A percentile compares a stretch with the other conserved stretches of the same genome.
These are phyloP conservation scores for Aethes cnicana DNA, from an alignment of 2,888 invertebrate genomes.

Conservation along the genomic window DNA sequence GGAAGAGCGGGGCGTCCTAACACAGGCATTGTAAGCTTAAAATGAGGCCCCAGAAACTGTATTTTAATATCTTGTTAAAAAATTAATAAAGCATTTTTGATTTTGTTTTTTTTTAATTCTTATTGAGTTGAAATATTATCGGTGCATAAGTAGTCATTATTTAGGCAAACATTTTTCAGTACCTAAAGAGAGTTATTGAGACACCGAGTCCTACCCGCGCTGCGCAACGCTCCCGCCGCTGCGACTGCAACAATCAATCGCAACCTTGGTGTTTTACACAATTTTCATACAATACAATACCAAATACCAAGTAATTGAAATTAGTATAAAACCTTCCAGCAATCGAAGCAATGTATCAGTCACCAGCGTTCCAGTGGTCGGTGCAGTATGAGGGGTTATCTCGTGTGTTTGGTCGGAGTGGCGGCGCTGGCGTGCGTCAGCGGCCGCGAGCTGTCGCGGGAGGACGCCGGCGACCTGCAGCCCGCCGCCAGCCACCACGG, in stretches of 20 bases:
- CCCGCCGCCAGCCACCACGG: conserved; percentile 75
- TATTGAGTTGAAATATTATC: too few relatives aligned
- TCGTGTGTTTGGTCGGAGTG: conserved; percentile 68
- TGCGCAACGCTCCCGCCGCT: conserved; percentile 61
- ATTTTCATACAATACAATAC: conserved; percentile 73
- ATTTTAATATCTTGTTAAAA: too few relatives aligned
- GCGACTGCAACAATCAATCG: conserved; percentile 50
- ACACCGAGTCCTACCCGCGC: conserved; percentile 52
- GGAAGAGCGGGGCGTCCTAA: too few relatives aligned
- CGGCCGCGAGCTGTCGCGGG: conserved; percentile 76
- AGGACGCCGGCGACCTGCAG: conserved; percentile 78
- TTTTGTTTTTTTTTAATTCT: too few relatives aligned
- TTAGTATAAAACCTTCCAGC: conserved; percentile 71
- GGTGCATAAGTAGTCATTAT: too few relatives aligned
- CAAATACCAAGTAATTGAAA: conserved; percentile 56
- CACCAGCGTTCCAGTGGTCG: conserved; percentile 53
- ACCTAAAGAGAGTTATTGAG: conserved; percentile 46
- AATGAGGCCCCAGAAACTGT: too few relatives aligned
- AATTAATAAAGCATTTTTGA: too few relatives aligned
- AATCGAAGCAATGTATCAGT: conserved; percentile 60
- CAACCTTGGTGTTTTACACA: conserved; percentile 78
- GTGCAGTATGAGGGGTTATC: conserved; percentile 65
- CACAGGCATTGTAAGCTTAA: too few relatives aligned
- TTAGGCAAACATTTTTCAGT: too few relatives aligned
- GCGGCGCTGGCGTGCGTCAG: conserved; percentile 79